Percentiles rank a stretch among this genome's conserved stretches.
Evolutionary conservation across 2,888 invertebrate genomes (phyloP).

Genomic region (Coelopa pilipes): DNA sequence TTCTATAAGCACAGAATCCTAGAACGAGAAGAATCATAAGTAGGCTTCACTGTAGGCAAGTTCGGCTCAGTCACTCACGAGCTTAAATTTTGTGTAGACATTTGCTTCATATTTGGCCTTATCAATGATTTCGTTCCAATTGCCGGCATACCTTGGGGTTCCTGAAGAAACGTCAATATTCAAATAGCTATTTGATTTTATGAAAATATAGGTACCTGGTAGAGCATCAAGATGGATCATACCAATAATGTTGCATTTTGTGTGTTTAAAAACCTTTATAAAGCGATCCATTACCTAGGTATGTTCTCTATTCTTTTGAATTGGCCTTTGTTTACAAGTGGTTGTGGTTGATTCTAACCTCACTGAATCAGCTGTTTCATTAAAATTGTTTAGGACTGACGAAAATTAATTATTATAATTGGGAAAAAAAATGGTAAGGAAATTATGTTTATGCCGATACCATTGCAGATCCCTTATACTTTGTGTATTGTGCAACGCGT

Average conservation of each 20-base stretch:
- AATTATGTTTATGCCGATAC: too few relatives aligned
- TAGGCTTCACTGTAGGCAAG: background rate
- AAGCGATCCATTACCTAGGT: slow-evolving; percentile 65
- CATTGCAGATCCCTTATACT: too few relatives aligned
- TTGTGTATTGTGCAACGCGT: too few relatives aligned
- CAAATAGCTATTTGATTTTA: background rate
- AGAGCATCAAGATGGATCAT: slow-evolving; percentile 78
- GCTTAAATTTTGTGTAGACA: slow-evolving; percentile 70
- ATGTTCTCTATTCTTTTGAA: background rate
- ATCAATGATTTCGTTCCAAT: slow-evolving; percentile 70
- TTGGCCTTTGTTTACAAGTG: background rate
- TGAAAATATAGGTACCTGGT: slow-evolving; percentile 70
- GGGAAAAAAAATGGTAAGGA: too few relatives aligned
- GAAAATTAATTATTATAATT: too few relatives aligned
- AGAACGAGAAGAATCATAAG: background rate
- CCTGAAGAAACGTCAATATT: slow-evolving; percentile 60
- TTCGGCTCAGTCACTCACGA: slow-evolving; percentile 65
- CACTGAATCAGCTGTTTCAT: background rate
- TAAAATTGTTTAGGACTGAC: too few relatives aligned
- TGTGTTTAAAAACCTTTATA: slow-evolving; percentile 64
- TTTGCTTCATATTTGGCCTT: slow-evolving; percentile 73
- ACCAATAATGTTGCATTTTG: slow-evolving; percentile 72
- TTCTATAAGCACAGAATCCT: slow-evolving; percentile 80
- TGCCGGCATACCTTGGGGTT: slow-evolving; percentile 71
- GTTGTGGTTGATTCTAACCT: background rate